Evolutionary conservation across 1,140 invertebrate species (phyloP), one percentile per base, ranked within the genome.

Genomic region (Diachasma alloeum): DNA sequence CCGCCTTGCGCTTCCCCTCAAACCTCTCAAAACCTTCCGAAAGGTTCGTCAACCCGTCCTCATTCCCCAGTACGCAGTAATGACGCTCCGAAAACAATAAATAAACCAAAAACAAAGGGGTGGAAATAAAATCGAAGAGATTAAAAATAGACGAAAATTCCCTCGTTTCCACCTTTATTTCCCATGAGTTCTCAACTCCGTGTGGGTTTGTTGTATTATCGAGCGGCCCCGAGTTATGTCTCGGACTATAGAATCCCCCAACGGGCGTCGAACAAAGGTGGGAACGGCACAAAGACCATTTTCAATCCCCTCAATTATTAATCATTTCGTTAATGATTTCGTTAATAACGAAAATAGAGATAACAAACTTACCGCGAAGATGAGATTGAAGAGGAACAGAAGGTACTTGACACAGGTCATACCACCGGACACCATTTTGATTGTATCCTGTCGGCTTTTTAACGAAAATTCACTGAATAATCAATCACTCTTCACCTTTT

Each of bases 391-490:
- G 81, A 94, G 91, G 86, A 96, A 96, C 72, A 96, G 92, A 81
- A 96, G 90, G 88, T 95, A 95, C 91, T 96, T 96, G 80, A 96
- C 92, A 89, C 93, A 94, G 88, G 92, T 91, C 91, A 94, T 93
- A 83, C 93, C 94, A 83, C 93, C 94, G 83, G 93, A 93, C 89
- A 94, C 93, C 93, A 94, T 90, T 83, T 88, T 88, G 53, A 46
- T 42, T 72, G 10, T 69, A 36, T 75, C 42, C 44, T 75, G 39
- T 26, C 19, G 36, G 11, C 13, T 75, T 67, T 44, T 42, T 17
- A 53, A 70, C 24, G 15, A 56, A 68, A 26, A 24, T 24, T 75
- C 73, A 42, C 66, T 36, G n/a, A 31, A 68, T 19, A 24, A 9
- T 44, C 39, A 59, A 69, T 37, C 59, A 63, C 59, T 22, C 11